Conservation (phyloP, 2,113 vertebrate species). For the Lophotis ruficrista region DNA sequence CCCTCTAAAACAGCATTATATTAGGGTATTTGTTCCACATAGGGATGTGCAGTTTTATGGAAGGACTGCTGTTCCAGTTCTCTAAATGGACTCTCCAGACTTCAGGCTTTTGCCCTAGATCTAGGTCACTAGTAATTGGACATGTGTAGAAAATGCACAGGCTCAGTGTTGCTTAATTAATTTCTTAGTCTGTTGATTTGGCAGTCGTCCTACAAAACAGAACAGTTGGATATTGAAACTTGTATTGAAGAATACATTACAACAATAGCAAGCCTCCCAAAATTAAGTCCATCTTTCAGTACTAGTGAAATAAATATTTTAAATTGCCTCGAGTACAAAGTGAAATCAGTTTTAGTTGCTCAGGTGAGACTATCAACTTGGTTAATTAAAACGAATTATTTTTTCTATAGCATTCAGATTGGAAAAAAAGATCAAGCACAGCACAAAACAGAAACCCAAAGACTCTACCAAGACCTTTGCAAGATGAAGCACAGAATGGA, state of each 20-base stretch:
- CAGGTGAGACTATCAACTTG: not conserved
- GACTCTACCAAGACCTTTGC: not conserved
- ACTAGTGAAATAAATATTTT: not conserved
- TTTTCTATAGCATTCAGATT: not conserved
- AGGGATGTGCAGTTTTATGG: not conserved
- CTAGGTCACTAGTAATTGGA: conserved; percentile 66
- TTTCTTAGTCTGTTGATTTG: conserved; percentile 51
- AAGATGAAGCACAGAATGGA: not conserved
- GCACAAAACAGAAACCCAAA: not conserved
- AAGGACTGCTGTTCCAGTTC: not conserved
- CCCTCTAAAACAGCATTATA: not conserved
- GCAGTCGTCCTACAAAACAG: conserved; percentile 22
- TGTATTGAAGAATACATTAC: not conserved
- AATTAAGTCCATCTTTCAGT: not conserved
- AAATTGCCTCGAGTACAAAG: not conserved
- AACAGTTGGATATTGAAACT: conserved; percentile 34
- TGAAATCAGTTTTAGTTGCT: not conserved
- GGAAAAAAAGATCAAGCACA: not conserved
- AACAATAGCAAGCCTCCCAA: not conserved
- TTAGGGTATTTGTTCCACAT: not conserved
- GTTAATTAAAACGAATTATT: not conserved
- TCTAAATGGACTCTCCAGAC: not conserved
- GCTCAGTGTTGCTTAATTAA: conserved; percentile 54
- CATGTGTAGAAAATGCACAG: conserved; percentile 33
- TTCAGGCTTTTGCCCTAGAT: conserved; percentile 39